Evolutionary conservation across 2,113 vertebrate genomes (phyloP).

Genomic region (Dunckerocampus dactyliophorus): DNA sequence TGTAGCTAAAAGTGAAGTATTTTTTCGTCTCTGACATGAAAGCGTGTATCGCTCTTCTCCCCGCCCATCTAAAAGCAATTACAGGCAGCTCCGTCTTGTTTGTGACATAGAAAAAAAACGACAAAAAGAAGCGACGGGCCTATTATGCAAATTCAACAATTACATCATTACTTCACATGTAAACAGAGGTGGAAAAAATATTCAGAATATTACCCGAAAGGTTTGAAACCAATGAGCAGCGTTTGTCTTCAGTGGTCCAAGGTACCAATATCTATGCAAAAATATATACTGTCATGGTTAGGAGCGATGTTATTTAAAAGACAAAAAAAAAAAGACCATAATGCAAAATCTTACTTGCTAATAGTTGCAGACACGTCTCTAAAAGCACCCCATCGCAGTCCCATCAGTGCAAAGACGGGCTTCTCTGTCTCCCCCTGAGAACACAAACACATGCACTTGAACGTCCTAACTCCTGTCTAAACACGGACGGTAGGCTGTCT

Average conservation of each 20-base stretch:
- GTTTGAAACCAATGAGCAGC: conserved; percentile 90
- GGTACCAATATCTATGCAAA: conserved; percentile 87
- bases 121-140: too few relatives aligned
- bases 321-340: not conserved
- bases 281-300: not conserved
- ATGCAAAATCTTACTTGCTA: conserved; percentile 82
- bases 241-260: conserved; percentile 90
- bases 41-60: too few relatives aligned
- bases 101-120: too few relatives aligned
- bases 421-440: conserved; percentile 87
- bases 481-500: not conserved
- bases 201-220: conserved; percentile 71
- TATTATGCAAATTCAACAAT: too few relatives aligned
- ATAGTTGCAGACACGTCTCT: conserved; percentile 82
- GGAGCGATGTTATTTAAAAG: not conserved
- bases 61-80: too few relatives aligned
- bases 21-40: too few relatives aligned
- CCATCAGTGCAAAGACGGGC: conserved; percentile 89
- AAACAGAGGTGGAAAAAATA: too few relatives aligned
- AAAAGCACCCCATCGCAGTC: conserved; percentile 92
- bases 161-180: too few relatives aligned
- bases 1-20: too few relatives aligned
- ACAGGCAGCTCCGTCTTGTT: too few relatives aligned
- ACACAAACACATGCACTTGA: conserved; percentile 11
- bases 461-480: not conserved